Conservation (phyloP, 2,113 vertebrate genomes). For the Pyrgilauda ruficollis region DNA sequence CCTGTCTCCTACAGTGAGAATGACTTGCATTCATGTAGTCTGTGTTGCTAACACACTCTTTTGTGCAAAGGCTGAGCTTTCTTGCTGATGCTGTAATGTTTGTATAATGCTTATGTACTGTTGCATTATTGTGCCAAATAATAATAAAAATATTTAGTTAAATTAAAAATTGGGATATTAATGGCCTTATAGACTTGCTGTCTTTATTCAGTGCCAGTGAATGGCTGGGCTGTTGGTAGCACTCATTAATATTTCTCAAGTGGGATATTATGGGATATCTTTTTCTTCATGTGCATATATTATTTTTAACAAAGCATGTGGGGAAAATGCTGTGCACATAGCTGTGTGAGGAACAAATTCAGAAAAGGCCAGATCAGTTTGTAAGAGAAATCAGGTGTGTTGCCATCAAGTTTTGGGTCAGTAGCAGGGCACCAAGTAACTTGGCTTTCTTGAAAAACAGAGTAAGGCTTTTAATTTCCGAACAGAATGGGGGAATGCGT, state of each 20-base stretch:
- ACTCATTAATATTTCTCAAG: neutral
- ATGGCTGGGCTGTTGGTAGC: neutral
- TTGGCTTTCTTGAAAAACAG: slow-evolving; percentile 3
- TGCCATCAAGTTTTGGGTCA: slow-evolving; percentile 42
- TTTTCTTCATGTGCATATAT: neutral
- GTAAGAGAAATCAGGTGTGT: slow-evolving; percentile 45
- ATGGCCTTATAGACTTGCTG: neutral
- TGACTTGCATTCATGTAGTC: neutral
- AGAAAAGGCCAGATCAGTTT: neutral
- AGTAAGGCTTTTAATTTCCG: slow-evolving; percentile 8
- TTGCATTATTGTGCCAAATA: neutral
- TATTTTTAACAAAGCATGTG: neutral
- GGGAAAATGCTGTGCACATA: neutral
- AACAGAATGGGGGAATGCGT: neutral
- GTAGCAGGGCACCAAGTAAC: neutral
- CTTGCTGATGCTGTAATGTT: neutral
- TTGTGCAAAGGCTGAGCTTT: neutral
- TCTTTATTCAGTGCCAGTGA: neutral
- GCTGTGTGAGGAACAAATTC: neutral
- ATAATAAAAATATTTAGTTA: neutral
- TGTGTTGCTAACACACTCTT: neutral
- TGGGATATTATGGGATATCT: neutral
- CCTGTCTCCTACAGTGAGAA: neutral
- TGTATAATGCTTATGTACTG: neutral
- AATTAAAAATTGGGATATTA: neutral